phyloP scores from a whole-genome alignment of 2,113 vertebrate genomes.

The Daphoenositta chrysoptera region DNA sequence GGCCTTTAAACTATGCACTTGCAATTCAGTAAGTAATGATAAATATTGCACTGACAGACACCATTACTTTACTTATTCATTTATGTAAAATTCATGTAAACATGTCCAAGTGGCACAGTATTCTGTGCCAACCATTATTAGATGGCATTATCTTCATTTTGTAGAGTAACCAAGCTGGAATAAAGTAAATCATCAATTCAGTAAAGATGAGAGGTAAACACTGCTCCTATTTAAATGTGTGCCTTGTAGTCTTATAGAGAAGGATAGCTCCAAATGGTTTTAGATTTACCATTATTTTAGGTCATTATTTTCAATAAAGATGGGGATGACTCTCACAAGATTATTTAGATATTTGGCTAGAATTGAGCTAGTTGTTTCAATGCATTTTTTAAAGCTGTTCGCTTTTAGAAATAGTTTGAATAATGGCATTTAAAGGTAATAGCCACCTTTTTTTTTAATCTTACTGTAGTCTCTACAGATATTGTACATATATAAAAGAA shows the following conservation, averaged over 20 bases:
- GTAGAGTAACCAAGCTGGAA: neutral
- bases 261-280: neutral
- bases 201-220: neutral
- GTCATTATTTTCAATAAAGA: neutral
- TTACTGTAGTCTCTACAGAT: neutral
- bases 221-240: neutral
- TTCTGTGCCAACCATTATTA: neutral
- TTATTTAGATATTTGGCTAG: neutral
- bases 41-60: conserved; percentile 6
- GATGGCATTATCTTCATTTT: conserved; percentile 24
- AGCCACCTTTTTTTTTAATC: neutral
- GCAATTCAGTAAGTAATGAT: neutral
- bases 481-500: neutral
- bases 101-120: neutral
- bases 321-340: neutral
- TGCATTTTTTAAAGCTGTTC: neutral
- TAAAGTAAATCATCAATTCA: conserved; percentile 25
- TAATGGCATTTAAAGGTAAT: neutral
- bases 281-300: conserved; percentile 11
- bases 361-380: neutral
- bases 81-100: conserved; percentile 46
- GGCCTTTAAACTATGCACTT: neutral
- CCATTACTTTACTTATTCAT: neutral
- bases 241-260: neutral
- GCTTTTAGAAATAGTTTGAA: neutral